A percentile compares a stretch with the other conserved stretches of the same genome.
phyloP scores from a whole-genome alignment of 2,113 vertebrate species.

The Sisor rabdophorus region DNA sequence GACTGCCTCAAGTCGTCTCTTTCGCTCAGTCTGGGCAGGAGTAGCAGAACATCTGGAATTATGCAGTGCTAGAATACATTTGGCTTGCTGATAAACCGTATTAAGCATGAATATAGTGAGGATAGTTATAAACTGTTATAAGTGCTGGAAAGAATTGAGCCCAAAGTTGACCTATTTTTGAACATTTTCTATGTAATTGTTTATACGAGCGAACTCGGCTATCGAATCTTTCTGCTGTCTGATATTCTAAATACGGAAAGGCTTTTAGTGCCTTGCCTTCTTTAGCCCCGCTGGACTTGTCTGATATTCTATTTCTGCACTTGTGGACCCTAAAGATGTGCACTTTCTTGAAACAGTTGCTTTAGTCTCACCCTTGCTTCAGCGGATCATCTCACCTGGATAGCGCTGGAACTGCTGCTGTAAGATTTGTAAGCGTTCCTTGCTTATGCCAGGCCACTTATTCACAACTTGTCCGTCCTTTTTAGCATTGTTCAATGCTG shows the following conservation, averaged over 20 bases:
- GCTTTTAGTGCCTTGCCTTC: background rate
- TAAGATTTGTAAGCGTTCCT: background rate
- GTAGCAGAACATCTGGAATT: too few relatives aligned
- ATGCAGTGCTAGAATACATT: background rate
- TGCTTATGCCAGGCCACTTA: background rate
- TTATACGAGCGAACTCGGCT: background rate
- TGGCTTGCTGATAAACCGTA: background rate
- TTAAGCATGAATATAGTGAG: background rate
- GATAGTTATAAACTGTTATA: background rate
- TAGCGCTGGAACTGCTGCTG: background rate
- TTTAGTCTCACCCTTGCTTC: background rate
- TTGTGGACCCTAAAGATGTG: background rate
- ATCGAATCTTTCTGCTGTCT: background rate
- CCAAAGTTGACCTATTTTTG: background rate
- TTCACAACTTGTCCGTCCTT: background rate
- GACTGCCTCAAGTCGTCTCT: too few relatives aligned
- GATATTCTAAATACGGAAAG: background rate
- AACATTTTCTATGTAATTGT: background rate
- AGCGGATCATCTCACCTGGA: background rate
- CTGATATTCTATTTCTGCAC: background rate
- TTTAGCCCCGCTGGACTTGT: background rate
- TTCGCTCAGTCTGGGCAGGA: too few relatives aligned
- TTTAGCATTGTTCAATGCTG: background rate
- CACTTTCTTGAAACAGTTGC: background rate
- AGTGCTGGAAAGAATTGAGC: background rate